Conservation (phyloP, 2,113 vertebrate genomes). For the Symphodus melops region DNA sequence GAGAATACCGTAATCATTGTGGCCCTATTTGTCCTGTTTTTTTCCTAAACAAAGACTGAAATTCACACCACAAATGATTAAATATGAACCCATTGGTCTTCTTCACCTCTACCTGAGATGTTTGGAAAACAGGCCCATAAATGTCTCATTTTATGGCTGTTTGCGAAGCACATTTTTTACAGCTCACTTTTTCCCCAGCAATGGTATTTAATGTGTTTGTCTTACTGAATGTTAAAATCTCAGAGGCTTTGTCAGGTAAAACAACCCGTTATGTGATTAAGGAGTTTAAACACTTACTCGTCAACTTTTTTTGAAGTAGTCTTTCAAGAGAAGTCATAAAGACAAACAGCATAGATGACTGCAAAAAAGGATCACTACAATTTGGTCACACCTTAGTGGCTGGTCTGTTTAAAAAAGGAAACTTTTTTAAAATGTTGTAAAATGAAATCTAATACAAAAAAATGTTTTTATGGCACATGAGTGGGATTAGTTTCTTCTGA, state of each 20-base stretch:
- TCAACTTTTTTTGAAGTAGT: slow-evolving; percentile 30
- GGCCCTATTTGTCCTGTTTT: background rate
- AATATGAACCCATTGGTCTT: background rate
- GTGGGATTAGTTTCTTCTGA: too few relatives aligned
- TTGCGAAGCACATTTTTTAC: slow-evolving; percentile 62
- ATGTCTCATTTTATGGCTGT: slow-evolving; percentile 66
- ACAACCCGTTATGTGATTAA: slow-evolving; percentile 14
- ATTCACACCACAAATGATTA: background rate
- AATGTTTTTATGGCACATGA: too few relatives aligned
- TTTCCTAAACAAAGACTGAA: background rate
- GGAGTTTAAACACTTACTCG: slow-evolving; percentile 6
- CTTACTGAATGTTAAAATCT: background rate
- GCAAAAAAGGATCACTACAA: background rate
- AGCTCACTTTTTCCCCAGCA: slow-evolving; percentile 1
- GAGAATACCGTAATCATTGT: too few relatives aligned
- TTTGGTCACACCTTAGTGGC: too few relatives aligned
- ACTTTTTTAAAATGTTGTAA: too few relatives aligned
- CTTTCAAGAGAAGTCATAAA: background rate
- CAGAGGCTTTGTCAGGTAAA: slow-evolving; percentile 14
- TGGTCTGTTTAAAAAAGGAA: too few relatives aligned
- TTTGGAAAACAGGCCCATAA: slow-evolving; percentile 47
- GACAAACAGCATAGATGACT: background rate
- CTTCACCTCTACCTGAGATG: background rate
- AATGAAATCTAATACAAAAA: too few relatives aligned
- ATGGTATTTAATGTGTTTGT: slow-evolving; percentile 8